Evolutionary conservation across 30 jellyfish, hydroid and myxozoan genomes (phyloP).

Genomic region (Cassiopea xamachana): DNA sequence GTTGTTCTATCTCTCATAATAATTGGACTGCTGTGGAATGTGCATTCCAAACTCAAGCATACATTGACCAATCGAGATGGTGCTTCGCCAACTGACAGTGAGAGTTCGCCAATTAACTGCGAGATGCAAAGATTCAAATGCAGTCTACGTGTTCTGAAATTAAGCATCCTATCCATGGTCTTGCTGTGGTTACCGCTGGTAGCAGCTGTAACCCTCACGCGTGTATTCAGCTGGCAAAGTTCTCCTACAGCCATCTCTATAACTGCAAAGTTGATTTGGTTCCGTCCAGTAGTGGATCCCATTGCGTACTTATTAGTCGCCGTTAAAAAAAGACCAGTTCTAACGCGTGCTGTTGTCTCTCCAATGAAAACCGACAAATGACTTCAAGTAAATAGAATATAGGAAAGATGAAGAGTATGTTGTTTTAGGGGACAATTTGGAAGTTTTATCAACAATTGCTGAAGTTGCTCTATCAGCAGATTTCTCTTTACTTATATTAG

Average conservation of each 20-base stretch:
- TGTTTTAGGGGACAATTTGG: too few species aligned
- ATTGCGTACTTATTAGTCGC: neutral
- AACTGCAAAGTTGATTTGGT: conserved; percentile 10
- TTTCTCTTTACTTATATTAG: too few species aligned
- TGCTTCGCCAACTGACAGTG: neutral
- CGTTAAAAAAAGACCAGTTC: neutral
- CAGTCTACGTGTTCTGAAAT: neutral
- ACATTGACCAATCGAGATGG: neutral
- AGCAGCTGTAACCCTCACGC: neutral
- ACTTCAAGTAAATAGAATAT: too few species aligned
- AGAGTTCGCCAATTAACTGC: neutral
- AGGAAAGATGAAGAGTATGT: too few species aligned
- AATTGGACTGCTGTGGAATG: neutral
- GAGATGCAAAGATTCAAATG: neutral
- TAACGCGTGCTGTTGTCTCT: neutral
- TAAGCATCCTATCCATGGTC: neutral
- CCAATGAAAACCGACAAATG: neutral
- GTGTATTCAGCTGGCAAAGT: neutral
- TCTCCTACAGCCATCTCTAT: neutral
- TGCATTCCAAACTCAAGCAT: neutral
- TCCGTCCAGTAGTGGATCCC: conserved; percentile 22
- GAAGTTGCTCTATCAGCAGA: too few species aligned
- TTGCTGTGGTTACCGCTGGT: neutral
- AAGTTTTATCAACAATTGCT: too few species aligned
- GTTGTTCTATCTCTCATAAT: neutral